Conservation (phyloP, 37 sponge, comb jelly and placozoan species). For the Amphimedon queenslandica region DNA sequence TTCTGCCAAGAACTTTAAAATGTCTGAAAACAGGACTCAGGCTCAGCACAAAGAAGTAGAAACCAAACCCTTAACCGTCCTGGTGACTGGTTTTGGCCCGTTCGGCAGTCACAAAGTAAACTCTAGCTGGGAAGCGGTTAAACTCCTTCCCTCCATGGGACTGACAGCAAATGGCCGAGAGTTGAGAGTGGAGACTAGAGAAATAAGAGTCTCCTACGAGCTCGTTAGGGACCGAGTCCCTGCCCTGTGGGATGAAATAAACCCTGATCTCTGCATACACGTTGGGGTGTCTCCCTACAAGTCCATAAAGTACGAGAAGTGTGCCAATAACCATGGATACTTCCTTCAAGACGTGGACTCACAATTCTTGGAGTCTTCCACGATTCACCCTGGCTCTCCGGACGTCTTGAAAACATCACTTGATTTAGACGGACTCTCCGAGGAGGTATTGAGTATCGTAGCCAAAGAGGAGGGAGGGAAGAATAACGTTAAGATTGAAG, state of each 20-base stretch:
- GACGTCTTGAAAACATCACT: slow-evolving; percentile 17
- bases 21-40: too few species aligned
- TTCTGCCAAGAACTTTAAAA: too few species aligned
- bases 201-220: slow-evolving; percentile 58
- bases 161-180: neutral
- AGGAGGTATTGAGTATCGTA: too few species aligned
- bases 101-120: slow-evolving; percentile 51
- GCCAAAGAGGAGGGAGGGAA: slow-evolving; percentile 9
- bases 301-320: slow-evolving; percentile 36
- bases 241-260: slow-evolving; percentile 29
- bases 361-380: neutral
- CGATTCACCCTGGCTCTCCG: slow-evolving; percentile 36
- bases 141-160: slow-evolving; percentile 24
- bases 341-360: slow-evolving; percentile 24
- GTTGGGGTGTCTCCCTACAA: slow-evolving; percentile 53
- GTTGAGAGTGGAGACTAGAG: slow-evolving; percentile 12
- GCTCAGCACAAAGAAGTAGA: too few species aligned
- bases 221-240: slow-evolving; percentile 25
- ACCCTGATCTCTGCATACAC: slow-evolving; percentile 61
- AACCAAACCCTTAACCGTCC: too few species aligned
- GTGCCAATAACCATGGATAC: slow-evolving; percentile 48
- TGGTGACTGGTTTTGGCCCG: slow-evolving; percentile 74
- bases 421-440: too few species aligned
- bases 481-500: slow-evolving; percentile 17
- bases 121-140: slow-evolving; percentile 73